Conservation (phyloP, 2,888 invertebrate species). For the Diaprepes abbreviatus region DNA sequence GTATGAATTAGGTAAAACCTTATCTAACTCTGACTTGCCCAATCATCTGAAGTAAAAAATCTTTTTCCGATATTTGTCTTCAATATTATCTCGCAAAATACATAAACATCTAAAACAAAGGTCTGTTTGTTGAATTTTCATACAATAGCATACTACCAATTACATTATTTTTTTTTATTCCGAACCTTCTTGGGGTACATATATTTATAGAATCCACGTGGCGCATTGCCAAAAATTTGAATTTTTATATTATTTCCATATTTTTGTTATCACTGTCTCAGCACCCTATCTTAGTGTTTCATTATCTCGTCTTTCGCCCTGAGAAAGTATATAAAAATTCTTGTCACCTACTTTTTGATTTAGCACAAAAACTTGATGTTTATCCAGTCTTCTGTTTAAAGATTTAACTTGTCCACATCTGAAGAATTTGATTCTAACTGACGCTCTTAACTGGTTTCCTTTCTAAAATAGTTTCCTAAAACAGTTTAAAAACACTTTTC, state of each 20-base stretch:
- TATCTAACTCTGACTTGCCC: conserved; percentile 74
- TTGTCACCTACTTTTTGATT: conserved; percentile 80
- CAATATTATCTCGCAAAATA: conserved; percentile 82
- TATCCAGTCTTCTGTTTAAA: conserved; percentile 81
- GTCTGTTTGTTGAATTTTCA: no score
- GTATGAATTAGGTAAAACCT: conserved; percentile 72
- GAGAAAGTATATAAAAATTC: conserved; percentile 80
- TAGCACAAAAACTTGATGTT: conserved; percentile 80
- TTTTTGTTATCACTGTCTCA: conserved; percentile 79
- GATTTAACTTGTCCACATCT: conserved; percentile 82
- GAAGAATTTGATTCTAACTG: conserved; percentile 53
- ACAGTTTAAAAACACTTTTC: no score
- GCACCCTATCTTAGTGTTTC: conserved; percentile 88
- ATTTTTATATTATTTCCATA: conserved; percentile 81
- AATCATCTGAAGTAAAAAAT: conserved; percentile 79
- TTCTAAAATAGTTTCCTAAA: no score
- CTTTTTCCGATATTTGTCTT: conserved; percentile 71
- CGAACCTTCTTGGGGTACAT: conserved; percentile 79
- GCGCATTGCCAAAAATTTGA: conserved; percentile 88
- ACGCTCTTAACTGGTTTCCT: no score
- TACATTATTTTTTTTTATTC: conserved; percentile 66
- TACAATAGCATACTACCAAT: no score
- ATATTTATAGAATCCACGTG: conserved; percentile 90
- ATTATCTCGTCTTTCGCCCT: conserved; percentile 78
- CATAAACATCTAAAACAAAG: conserved; percentile 79